Conservation (phyloP, 2,113 vertebrate genomes). For the Alosa alosa region DNA sequence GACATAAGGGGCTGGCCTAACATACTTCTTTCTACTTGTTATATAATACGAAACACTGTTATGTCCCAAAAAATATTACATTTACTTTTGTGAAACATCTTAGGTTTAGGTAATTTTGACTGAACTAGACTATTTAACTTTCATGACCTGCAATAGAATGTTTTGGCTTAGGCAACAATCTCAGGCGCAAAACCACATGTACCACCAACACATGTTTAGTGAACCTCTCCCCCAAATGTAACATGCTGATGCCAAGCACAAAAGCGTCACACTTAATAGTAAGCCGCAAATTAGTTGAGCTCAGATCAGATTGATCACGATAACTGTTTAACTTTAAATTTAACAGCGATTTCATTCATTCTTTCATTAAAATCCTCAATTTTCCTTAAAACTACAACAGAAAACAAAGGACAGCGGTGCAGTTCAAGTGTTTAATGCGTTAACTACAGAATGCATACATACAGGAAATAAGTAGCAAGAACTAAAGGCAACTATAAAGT, state of each 20-base stretch:
- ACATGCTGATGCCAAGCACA: background rate
- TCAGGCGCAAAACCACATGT: too few species aligned
- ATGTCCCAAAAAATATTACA: too few species aligned
- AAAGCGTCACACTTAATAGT: background rate
- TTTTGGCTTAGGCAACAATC: too few species aligned
- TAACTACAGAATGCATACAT: constrained; percentile 93
- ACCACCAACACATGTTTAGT: background rate
- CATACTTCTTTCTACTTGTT: too few species aligned
- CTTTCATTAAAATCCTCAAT: too few species aligned
- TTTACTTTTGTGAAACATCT: too few species aligned
- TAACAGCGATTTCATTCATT: background rate
- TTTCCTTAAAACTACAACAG: background rate
- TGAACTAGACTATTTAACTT: too few species aligned
- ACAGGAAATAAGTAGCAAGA: constrained; percentile 88
- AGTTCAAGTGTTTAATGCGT: constrained; percentile 88
- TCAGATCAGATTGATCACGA: background rate
- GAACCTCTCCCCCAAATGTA: background rate
- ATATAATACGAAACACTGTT: too few species aligned
- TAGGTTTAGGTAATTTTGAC: too few species aligned
- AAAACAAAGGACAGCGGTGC: constrained; percentile 44
- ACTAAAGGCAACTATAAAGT: constrained; percentile 91
- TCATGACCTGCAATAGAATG: too few species aligned
- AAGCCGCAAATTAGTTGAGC: background rate
- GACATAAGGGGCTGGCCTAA: too few species aligned
- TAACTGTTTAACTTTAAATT: background rate